Evolutionary conservation across 2,797 vertebrate genomes (phyloP).

Genomic region (Pelodytes ibericus): DNA sequence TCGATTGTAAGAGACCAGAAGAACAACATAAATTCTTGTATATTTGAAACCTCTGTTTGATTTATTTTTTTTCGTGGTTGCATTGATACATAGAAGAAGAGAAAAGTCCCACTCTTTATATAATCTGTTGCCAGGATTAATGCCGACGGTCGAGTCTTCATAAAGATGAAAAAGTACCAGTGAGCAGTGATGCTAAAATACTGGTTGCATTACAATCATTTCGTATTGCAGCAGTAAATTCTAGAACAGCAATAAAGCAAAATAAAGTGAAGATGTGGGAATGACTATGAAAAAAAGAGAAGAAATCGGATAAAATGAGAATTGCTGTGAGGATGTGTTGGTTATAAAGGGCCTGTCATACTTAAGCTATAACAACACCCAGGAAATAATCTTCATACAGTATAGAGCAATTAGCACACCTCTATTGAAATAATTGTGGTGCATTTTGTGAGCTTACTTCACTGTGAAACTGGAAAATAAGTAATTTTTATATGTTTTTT

Average conservation of each 20-base stretch:
- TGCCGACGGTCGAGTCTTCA: slow-evolving; percentile 68
- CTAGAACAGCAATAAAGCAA: slow-evolving; percentile 74
- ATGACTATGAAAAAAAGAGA: not conserved
- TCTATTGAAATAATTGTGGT: too few relatives aligned
- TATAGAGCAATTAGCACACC: too few relatives aligned
- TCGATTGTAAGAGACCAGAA: not conserved
- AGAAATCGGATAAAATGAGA: slow-evolving; percentile 27
- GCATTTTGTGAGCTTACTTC: too few relatives aligned
- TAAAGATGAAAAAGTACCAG: slow-evolving; percentile 75
- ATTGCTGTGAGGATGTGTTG: too few relatives aligned
- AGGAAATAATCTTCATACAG: not conserved
- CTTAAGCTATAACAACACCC: too few relatives aligned
- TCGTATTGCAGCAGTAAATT: slow-evolving; percentile 73
- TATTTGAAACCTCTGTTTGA: not conserved
- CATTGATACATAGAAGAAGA: slow-evolving; percentile 63
- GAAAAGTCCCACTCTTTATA: slow-evolving; percentile 61
- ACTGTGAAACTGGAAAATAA: too few relatives aligned
- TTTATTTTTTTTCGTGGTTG: slow-evolving; percentile 45
- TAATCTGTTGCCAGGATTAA: slow-evolving; percentile 72
- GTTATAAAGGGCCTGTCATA: not conserved
- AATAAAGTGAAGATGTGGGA: slow-evolving; percentile 76
- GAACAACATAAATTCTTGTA: not conserved
- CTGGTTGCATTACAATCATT: slow-evolving; percentile 70
- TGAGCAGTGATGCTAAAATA: slow-evolving; percentile 75
- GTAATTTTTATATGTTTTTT: too few relatives aligned